Conservation (phyloP, 2,888 invertebrate genomes). For the Glaucopsyche alexis region DNA sequence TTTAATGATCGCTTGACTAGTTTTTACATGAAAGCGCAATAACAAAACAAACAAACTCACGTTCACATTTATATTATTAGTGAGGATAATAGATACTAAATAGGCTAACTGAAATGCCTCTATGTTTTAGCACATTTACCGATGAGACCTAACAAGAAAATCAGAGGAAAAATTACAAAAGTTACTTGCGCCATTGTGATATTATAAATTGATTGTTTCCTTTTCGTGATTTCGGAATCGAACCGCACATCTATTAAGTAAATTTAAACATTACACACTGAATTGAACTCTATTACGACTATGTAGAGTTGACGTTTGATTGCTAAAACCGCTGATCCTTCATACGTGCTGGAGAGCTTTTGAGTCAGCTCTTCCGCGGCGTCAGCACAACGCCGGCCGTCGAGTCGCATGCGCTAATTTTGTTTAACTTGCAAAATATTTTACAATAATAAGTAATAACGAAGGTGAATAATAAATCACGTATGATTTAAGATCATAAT, state of each 20-base stretch:
- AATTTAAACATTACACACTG: not conserved
- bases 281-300: conserved; percentile 19
- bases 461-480: conserved; percentile 1
- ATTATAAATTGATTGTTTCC: not conserved
- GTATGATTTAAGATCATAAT: not conserved
- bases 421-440: conserved; percentile 16
- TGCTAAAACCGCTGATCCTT: conserved; percentile 30
- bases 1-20: too few relatives aligned
- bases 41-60: too few relatives aligned
- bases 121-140: too few relatives aligned
- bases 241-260: not conserved
- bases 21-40: too few relatives aligned
- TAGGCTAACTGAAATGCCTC: too few relatives aligned
- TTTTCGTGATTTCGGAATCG: not conserved
- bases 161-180: not conserved
- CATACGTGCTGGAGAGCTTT: conserved; percentile 45
- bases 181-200: not conserved
- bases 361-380: conserved; percentile 44
- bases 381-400: conserved; percentile 44
- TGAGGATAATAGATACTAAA: too few relatives aligned
- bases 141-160: not conserved
- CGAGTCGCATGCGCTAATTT: conserved; percentile 37
- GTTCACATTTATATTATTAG: too few relatives aligned
- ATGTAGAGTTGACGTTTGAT: conserved; percentile 31
- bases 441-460: not conserved